These are phyloP conservation scores for Salvelinus namaycush DNA, from an alignment of 2,113 vertebrate species.

Conservation along the genomic window DNA sequence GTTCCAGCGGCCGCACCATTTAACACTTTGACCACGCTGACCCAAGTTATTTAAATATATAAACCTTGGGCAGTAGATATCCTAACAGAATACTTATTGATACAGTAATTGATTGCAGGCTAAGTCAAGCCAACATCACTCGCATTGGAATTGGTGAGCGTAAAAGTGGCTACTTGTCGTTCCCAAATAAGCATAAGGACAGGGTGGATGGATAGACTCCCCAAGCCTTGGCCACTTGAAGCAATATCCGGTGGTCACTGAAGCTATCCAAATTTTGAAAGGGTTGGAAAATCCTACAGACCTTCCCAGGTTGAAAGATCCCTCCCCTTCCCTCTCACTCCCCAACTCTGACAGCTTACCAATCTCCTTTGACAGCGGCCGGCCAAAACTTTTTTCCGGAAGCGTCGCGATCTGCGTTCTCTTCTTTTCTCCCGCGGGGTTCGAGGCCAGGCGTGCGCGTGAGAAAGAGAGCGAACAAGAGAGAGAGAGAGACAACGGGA, in stretches of 20 bases:
- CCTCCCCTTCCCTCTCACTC: conserved; percentile 63
- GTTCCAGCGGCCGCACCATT: conserved; percentile 49
- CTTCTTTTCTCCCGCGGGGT: conserved; percentile 47
- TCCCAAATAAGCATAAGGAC: not conserved
- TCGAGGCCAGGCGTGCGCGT: conserved; percentile 45
- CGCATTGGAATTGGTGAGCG: not conserved
- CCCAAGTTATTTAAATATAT: not conserved
- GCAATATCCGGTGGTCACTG: conserved; percentile 40
- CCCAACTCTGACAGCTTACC: conserved; percentile 70
- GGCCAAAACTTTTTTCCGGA: conserved; percentile 47
- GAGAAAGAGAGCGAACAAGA: conserved; percentile 27
- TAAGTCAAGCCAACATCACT: not conserved
- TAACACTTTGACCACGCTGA: conserved; percentile 52
- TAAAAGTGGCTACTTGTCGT: conserved; percentile 1
- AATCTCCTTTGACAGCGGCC: conserved; percentile 61
- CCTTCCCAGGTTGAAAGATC: conserved; percentile 42
- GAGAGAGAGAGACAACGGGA: conserved; percentile 19
- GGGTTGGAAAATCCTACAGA: conserved; percentile 52
- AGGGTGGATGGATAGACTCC: conserved; percentile 14
- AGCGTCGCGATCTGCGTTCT: conserved; percentile 25
- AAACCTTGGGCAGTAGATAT: conserved; percentile 7
- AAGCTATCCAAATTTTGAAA: conserved; percentile 42
- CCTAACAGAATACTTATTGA: not conserved
- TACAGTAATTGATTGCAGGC: not conserved
- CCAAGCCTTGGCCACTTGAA: conserved; percentile 28